Evolutionary conservation across 2,797 vertebrate species (phyloP), one percentile per base, ranked within the genome.

Genomic region (Crax fasciolata): DNA sequence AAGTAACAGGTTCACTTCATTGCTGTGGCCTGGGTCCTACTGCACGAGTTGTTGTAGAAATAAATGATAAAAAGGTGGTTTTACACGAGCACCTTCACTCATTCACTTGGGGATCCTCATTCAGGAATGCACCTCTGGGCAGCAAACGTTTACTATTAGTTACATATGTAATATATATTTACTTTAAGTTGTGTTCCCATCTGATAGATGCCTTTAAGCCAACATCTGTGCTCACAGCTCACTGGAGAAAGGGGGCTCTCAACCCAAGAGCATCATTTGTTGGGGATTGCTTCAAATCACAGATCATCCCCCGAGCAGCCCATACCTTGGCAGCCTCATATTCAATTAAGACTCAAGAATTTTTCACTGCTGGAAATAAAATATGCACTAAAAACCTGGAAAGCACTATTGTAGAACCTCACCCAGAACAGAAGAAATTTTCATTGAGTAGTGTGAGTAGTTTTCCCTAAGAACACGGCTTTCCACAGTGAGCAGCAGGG

Each of bases 1-100:
- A 88, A 93, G 38, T 65, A 90, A 86, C 21, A 73, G 35, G 19
- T 66, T 88, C 48, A 27, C 78, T 94, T 83, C 32, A 57, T 25
- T 77, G 30, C 23, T 84, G 55, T 63, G 44, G 25, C 9, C 63
- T 55, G 12, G 35, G 71, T 63, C 41, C 79, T 63, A 35, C 41
- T 57, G 62, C 54, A 39, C 48, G 28, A 28, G 10, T 8, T 74
- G 24, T 76, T 70, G 49, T 71, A 21, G 52, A 62, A 51, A 86
- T 13, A 65, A 70, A 51, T 14, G 1, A 39, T 44, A 14, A 13
- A 51, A 85, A 66, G 27, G 48, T n/a, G 23, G 32, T 65, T 78
- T 59, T 52, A 48, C 52, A 74, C 70, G 44, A 91, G 27, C 25
- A 46, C 13, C 38, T 38, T 82, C 19, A 51, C 48, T 52, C 25